Evolutionary conservation across 2,888 invertebrate species (phyloP).

Genomic region (Danaus chrysippus): DNA sequence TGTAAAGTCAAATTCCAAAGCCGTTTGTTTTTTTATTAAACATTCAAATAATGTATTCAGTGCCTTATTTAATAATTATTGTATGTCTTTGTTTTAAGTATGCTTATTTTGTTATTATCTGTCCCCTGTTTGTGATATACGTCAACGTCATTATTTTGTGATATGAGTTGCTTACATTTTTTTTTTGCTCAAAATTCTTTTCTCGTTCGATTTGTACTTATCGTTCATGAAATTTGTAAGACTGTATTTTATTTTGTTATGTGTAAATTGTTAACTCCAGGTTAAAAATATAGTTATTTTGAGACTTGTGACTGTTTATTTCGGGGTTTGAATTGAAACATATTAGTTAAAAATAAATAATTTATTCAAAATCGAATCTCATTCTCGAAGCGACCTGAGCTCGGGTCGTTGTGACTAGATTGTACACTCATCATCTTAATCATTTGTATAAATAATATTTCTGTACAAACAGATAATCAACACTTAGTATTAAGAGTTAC

Average conservation of each 20-base stretch:
- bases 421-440: constrained; percentile 73
- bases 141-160: constrained; percentile 56
- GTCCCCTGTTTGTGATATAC: constrained; percentile 38
- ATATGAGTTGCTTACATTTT: constrained; percentile 65
- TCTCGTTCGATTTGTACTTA: constrained; percentile 70
- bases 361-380: constrained; percentile 70
- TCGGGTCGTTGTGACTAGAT: constrained; percentile 75
- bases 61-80: constrained; percentile 55
- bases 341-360: constrained; percentile 73
- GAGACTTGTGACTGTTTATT: constrained; percentile 48
- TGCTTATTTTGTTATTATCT: neutral
- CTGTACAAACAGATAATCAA: constrained; percentile 75
- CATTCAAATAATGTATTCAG: constrained; percentile 42
- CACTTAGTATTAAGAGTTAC: constrained; percentile 60
- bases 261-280: constrained; percentile 73
- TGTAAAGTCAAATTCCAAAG: constrained; percentile 25
- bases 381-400: constrained; percentile 68
- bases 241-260: constrained; percentile 77
- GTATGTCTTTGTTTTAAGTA: constrained; percentile 23
- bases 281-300: constrained; percentile 78
- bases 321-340: constrained; percentile 18
- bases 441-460: constrained; percentile 70
- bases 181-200: constrained; percentile 67
- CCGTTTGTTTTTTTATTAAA: constrained; percentile 25
- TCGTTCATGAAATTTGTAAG: constrained; percentile 76